A percentile compares a stretch with the other conserved stretches of the same genome.
These are phyloP conservation scores for Flexamia atlantica DNA, from an alignment of 2,888 invertebrate species.

Conservation along the genomic window DNA sequence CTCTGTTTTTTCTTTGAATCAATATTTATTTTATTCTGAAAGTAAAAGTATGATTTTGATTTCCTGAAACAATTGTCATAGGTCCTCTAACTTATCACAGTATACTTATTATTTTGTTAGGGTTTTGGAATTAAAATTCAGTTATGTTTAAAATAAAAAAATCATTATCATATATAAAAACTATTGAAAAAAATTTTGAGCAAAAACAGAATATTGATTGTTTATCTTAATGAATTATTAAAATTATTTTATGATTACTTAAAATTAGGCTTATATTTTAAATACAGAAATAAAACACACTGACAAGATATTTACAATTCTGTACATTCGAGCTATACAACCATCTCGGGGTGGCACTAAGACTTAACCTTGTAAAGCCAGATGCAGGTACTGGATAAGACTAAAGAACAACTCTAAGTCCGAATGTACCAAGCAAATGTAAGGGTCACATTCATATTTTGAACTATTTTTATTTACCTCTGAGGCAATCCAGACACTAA, in stretches of 20 bases:
- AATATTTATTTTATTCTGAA: too few species aligned
- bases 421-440: slow-evolving; percentile 31
- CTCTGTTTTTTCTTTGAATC: too few species aligned
- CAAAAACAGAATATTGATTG: neutral
- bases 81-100: too few species aligned
- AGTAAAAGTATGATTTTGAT: too few species aligned
- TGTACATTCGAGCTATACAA: slow-evolving; percentile 22
- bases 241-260: neutral
- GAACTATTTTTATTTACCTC: neutral
- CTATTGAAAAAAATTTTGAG: neutral
- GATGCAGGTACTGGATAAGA: slow-evolving; percentile 22
- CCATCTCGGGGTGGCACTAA: neutral
- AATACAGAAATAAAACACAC: slow-evolving; percentile 12
- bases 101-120: too few species aligned
- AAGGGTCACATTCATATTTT: slow-evolving; percentile 45
- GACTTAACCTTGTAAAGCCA: slow-evolving; percentile 22
- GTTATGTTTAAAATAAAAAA: too few species aligned
- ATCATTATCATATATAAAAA: neutral
- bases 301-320: slow-evolving; percentile 24
- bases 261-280: slow-evolving; percentile 1
- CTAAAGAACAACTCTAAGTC: slow-evolving; percentile 13
- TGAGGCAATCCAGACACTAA: neutral
- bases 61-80: too few species aligned
- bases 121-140: too few species aligned
- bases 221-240: neutral